Percentiles rank a stretch among this genome's conserved stretches.
Conservation (phyloP, 2,888 invertebrate species). For the Eupelmus urozonus region DNA sequence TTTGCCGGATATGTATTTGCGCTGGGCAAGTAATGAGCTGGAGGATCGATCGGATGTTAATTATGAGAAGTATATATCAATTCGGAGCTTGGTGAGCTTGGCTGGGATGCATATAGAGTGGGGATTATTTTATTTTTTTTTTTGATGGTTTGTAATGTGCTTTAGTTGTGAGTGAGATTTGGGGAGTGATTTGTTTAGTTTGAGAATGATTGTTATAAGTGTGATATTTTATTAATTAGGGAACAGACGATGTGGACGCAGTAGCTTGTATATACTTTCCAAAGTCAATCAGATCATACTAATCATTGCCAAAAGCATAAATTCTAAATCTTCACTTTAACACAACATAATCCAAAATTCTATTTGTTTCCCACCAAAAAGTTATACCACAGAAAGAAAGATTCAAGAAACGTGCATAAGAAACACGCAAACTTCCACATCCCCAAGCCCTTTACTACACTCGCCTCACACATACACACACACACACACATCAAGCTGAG, state of each 20-base stretch:
- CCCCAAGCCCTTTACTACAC: too few relatives aligned
- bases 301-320: too few relatives aligned
- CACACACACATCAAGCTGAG: background rate
- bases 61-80: slow-evolving; percentile 17
- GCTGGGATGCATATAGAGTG: too few relatives aligned
- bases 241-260: too few relatives aligned
- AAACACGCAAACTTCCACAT: background rate
- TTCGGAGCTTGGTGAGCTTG: background rate
- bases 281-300: too few relatives aligned
- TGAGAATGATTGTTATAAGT: too few relatives aligned
- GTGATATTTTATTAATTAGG: too few relatives aligned
- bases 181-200: too few relatives aligned
- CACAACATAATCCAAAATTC: background rate
- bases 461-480: background rate
- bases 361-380: slow-evolving; percentile 15
- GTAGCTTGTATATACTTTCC: too few relatives aligned
- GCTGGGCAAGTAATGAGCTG: slow-evolving; percentile 23
- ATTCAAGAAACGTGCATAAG: background rate
- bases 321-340: background rate
- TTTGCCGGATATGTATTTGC: slow-evolving; percentile 40
- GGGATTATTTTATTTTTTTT: too few relatives aligned
- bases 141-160: too few relatives aligned
- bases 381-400: background rate
- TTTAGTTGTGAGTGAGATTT: too few relatives aligned
- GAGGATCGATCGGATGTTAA: slow-evolving; percentile 42